These are phyloP conservation scores for Tromatobia lineatoria DNA, from an alignment of 2,888 invertebrate genomes.

Conservation along the genomic window DNA sequence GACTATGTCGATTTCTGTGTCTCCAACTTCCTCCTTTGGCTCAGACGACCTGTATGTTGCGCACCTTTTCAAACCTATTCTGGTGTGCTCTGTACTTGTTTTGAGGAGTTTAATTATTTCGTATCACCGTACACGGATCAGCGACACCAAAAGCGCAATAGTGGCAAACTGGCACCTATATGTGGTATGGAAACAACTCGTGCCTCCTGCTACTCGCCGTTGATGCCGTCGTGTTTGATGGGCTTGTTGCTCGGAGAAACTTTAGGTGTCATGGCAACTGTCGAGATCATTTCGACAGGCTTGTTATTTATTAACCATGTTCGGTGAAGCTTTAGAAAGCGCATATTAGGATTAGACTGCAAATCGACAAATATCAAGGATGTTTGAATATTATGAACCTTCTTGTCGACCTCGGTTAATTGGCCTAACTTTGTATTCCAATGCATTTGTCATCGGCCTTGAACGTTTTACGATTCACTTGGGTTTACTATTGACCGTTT, in stretches of 20 bases:
- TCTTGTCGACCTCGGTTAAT: background rate
- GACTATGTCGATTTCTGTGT: slow-evolving; percentile 12
- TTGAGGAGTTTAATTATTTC: slow-evolving; percentile 74
- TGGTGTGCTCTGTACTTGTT: background rate
- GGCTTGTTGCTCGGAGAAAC: background rate
- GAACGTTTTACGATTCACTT: background rate
- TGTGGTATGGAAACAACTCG: background rate
- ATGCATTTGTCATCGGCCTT: background rate
- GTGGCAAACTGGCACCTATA: background rate
- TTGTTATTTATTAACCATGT: background rate
- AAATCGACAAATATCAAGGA: background rate
- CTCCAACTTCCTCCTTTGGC: slow-evolving; percentile 15
- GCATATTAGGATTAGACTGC: background rate
- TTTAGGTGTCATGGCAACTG: background rate
- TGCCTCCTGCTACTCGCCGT: background rate
- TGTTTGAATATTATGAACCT: background rate
- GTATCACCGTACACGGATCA: slow-evolving; percentile 69
- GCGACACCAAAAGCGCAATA: background rate
- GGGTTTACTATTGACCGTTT: background rate
- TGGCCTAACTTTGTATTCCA: background rate
- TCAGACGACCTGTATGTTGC: background rate
- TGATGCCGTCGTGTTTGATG: background rate
- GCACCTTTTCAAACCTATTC: slow-evolving; percentile 3
- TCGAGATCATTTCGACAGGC: background rate
- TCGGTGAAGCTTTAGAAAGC: background rate